Base-by-base conservation (phyloP, 2,888 invertebrate species). In the Polydrusus cervinus region DNA sequence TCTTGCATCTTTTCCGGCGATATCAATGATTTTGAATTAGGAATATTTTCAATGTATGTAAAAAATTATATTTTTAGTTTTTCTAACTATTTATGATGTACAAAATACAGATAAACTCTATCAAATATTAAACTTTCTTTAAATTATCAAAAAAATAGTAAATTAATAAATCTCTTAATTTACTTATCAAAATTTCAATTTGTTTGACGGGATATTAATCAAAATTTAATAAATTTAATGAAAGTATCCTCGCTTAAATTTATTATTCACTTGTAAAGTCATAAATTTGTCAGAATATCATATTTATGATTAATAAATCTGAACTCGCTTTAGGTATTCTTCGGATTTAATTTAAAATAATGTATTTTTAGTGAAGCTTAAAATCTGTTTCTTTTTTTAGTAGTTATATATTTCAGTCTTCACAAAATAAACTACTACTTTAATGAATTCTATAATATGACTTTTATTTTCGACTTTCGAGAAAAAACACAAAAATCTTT, bases 181-280 rank as follows among this genome's bases (percentile, higher is more conserved):
- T 38, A 60, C 38, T 60, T 18, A 60, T 60, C 38, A 60, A 38
- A 60, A 60, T 60, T 60, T 60, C 57, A 60, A 60, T 60, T 60
- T 38, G n/a, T 60, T 60, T 60, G 57, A 60, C 57, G 38, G 38
- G 34, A 38, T 8, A 60, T 60, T 60, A 60, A 60, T 60, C 57
- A 60, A 60, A 38, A 60, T 60, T 60, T 60, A 60, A 60, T 60
- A 60, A 60, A 60, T 38, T 60, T 38, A 60, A 60, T 60, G 57
- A 60, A 60, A 60, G 57, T 60, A 60, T 60, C 57, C 38, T 38
- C 38, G 57, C 57, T 60, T 60, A 60, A 60, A 60, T 60, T 60
- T 60, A 60, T 60, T 60, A 60, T 60, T 60, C 57, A 38, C 57
- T 60, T 60, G 57, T 38, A 60, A 60, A 60, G 38, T 38, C 38